These are phyloP conservation scores for Lasioglossum leucozonium DNA, from an alignment of 2,888 invertebrate species.

Conservation along the genomic window DNA sequence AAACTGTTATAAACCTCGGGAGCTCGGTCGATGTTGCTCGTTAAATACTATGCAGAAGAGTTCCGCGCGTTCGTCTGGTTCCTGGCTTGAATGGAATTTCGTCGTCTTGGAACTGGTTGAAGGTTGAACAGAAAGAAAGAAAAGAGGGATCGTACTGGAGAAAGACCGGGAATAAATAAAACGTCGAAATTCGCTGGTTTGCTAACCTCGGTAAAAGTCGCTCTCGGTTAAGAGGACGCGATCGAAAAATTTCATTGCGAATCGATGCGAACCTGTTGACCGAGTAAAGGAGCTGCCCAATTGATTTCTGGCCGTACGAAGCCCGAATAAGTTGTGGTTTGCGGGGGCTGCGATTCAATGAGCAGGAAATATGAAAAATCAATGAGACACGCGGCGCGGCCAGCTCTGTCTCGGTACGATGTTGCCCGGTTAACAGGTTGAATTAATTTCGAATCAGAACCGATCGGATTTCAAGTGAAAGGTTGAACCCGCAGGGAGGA, in stretches of 20 bases:
- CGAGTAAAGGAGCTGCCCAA: conserved; percentile 4
- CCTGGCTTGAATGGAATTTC: not conserved
- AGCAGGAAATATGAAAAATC: conserved; percentile 21
- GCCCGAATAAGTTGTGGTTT: conserved; percentile 7
- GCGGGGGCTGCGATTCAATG: conserved; percentile 1
- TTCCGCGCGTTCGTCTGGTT: not conserved
- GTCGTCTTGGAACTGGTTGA: not conserved
- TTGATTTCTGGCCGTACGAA: not conserved
- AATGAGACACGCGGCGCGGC: not conserved
- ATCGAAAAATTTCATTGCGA: not conserved
- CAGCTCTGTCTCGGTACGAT: not conserved
- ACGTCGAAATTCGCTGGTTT: not conserved
- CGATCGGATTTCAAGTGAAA: conserved; percentile 17
- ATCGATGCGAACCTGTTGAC: not conserved
- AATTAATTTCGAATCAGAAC: conserved; percentile 6
- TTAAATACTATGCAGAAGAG: not conserved
- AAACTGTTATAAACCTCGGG: not conserved
- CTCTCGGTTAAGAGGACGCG: not conserved
- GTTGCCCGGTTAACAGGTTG: conserved; percentile 6
- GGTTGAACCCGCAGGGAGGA: conserved; percentile 13
- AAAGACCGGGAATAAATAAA: not conserved
- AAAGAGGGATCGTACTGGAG: no score
- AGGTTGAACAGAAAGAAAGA: not conserved
- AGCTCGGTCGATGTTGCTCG: not conserved
- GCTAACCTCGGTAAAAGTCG: not conserved